A percentile compares a stretch with the other conserved stretches of the same genome.
Evolutionary conservation across 2,797 vertebrate species (phyloP).

Genomic region (Notolepis coatsorum): DNA sequence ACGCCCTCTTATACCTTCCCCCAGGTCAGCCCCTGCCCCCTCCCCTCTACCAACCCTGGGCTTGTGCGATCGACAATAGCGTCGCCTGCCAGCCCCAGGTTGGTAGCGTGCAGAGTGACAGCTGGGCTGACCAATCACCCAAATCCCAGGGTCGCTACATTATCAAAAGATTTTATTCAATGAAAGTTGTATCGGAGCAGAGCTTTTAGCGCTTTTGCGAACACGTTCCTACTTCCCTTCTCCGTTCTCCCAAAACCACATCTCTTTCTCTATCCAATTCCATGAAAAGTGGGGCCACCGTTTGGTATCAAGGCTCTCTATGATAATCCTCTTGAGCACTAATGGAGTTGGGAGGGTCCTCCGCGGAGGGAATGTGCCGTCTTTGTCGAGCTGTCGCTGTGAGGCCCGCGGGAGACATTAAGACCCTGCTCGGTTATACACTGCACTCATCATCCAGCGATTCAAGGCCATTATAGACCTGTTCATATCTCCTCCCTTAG

Average conservation of each 20-base stretch:
- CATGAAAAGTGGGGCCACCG: neutral
- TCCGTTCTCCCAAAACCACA: neutral
- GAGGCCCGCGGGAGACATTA: constrained; percentile 16
- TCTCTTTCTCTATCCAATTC: neutral
- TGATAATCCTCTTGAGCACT: constrained; percentile 4
- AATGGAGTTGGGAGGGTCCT: constrained; percentile 1
- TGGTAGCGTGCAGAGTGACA: too few species aligned
- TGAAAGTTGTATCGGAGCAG: too few species aligned
- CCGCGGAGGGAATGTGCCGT: neutral
- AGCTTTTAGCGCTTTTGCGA: too few species aligned
- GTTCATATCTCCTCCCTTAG: neutral
- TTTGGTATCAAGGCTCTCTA: neutral
- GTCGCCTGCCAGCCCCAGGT: too few species aligned
- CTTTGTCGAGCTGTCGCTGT: neutral
- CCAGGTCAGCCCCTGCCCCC: too few species aligned
- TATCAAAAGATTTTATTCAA: neutral
- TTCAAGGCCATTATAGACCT: constrained; percentile 2
- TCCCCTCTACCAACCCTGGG: too few species aligned
- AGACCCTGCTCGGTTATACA: neutral
- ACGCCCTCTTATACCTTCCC: too few species aligned
- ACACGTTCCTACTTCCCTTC: neutral
- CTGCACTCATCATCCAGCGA: neutral
- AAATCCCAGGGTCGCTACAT: neutral
- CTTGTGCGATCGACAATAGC: too few species aligned
- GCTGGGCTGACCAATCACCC: too few species aligned